phyloP scores from a whole-genome alignment of 2,797 vertebrate genomes.

The Triplophysa yarkandensis region DNA sequence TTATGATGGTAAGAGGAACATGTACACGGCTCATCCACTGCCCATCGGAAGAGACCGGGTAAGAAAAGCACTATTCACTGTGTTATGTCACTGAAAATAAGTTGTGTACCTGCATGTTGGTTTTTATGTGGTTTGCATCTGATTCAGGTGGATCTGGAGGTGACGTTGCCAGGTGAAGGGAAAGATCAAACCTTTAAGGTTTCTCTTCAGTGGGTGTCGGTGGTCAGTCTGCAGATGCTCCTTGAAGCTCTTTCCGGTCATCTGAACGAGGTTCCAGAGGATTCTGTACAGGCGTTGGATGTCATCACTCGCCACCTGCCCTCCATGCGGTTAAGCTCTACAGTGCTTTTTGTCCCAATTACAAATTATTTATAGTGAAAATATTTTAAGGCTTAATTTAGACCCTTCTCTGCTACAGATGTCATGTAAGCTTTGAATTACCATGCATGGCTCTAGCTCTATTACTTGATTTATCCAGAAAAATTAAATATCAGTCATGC shows the following conservation, averaged over 20 bases:
- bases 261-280: constrained; percentile 94
- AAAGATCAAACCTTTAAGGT: constrained; percentile 99
- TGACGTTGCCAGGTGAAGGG: constrained; percentile 96
- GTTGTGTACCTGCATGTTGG: not conserved
- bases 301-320: constrained; percentile 97
- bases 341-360: not conserved
- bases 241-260: constrained; percentile 95
- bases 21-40: constrained; percentile 96
- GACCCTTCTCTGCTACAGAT: not conserved
- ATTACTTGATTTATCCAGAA: not conserved
- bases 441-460: not conserved
- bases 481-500: not conserved
- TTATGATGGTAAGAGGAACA: constrained; percentile 97
- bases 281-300: constrained; percentile 95
- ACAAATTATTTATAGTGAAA: not conserved
- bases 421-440: not conserved
- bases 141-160: constrained; percentile 94
- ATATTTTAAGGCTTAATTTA: not conserved
- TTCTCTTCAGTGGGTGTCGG: constrained; percentile 97
- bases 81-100: not conserved
- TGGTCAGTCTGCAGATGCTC: constrained; percentile 96
- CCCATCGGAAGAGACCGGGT: constrained; percentile 95
- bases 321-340: constrained; percentile 90
- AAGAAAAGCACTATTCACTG: constrained; percentile 53
- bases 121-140: not conserved